Conservation (phyloP, 64 coral and sea anemone species). For the Platygyra sinensis region DNA sequence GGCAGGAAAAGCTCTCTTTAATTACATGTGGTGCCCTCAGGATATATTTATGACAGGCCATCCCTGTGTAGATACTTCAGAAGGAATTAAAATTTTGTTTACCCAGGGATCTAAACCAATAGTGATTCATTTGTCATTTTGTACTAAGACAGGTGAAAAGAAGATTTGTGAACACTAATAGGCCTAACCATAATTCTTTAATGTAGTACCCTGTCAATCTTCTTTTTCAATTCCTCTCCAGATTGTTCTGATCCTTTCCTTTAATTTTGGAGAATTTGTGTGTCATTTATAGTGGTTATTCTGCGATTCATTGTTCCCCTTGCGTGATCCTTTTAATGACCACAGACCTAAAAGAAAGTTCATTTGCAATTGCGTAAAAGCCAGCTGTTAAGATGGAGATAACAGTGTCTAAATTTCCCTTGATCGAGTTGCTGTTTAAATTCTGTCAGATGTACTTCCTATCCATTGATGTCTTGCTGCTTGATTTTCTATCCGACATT, state of each 20-base stretch:
- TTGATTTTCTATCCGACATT: background rate
- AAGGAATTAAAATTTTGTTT: constrained; percentile 15
- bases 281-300: background rate
- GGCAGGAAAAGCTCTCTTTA: background rate
- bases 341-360: background rate
- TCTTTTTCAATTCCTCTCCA: background rate
- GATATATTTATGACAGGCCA: constrained; percentile 9
- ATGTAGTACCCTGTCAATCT: background rate
- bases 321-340: background rate
- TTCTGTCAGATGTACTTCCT: constrained; percentile 29
- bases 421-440: constrained; percentile 24
- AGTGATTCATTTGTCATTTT: constrained; percentile 29
- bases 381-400: background rate
- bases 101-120: constrained; percentile 2
- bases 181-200: too few relatives aligned
- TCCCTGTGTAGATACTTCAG: background rate
- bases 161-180: background rate
- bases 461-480: background rate
- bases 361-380: background rate
- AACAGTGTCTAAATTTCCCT: constrained; percentile 8
- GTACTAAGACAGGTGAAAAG: constrained; percentile 1
- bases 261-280: background rate
- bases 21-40: constrained; percentile 14
- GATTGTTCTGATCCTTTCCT: background rate
- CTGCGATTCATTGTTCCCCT: background rate